phyloP scores from a whole-genome alignment of 2,888 invertebrate species.

The Tiliacea citrago region DNA sequence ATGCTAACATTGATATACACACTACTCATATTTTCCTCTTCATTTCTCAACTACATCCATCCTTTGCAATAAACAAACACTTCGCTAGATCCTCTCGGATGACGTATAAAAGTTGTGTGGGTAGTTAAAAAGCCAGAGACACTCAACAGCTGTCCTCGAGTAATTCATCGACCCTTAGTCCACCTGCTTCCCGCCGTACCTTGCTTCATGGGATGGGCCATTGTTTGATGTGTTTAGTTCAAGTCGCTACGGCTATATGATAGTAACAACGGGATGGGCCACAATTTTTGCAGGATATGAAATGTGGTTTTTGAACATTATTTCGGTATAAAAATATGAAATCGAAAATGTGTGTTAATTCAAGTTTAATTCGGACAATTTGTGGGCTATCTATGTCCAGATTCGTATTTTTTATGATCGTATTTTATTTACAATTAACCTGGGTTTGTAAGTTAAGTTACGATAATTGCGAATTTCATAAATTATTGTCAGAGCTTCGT shows the following conservation, averaged over 20 bases:
- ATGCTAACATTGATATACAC: background rate
- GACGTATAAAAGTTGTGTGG: constrained; percentile 49
- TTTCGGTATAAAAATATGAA: background rate
- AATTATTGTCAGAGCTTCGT: background rate
- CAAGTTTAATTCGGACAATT: background rate
- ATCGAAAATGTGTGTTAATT: too few species aligned
- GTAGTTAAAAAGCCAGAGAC: constrained; percentile 70
- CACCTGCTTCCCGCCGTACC: constrained; percentile 80
- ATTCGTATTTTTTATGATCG: background rate
- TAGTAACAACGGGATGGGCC: background rate
- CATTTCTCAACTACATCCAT: constrained; percentile 3
- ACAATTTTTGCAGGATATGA: background rate
- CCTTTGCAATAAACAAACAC: constrained; percentile 35
- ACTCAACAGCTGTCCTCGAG: constrained; percentile 62
- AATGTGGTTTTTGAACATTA: background rate
- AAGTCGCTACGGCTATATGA: constrained; percentile 9
- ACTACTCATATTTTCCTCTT: background rate
- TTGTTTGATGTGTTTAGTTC: constrained; percentile 48
- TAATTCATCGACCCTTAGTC: constrained; percentile 79
- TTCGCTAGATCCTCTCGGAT: constrained; percentile 32
- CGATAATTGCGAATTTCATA: background rate
- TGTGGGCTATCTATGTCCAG: background rate
- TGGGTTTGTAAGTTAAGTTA: background rate
- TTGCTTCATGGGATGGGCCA: constrained; percentile 38
- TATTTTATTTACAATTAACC: too few species aligned